A percentile compares a stretch with the other conserved stretches of the same genome.
phyloP scores from a whole-genome alignment of 2,888 invertebrate species.

The Hoplodrina blanda region DNA sequence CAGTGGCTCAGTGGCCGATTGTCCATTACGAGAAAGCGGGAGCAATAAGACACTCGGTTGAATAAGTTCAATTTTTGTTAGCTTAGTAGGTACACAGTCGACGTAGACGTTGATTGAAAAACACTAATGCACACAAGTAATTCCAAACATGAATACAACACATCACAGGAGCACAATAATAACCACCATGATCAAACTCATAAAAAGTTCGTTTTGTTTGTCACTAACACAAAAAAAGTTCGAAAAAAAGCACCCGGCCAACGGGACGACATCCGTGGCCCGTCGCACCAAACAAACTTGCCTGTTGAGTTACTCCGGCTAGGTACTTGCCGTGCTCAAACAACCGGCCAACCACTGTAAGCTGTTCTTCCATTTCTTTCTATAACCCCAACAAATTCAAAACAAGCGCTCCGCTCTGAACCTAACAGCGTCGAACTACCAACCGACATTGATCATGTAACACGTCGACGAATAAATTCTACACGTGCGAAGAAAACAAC shows the following conservation, averaged over 20 bases:
- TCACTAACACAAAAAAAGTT: constrained; percentile 77
- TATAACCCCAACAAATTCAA: constrained; percentile 77
- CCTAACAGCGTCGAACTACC: constrained; percentile 55
- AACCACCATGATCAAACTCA: constrained; percentile 78
- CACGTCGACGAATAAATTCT: constrained; percentile 72
- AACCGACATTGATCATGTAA: constrained; percentile 71
- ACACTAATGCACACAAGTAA: constrained; percentile 67
- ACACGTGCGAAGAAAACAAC: constrained; percentile 71
- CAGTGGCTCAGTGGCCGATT: constrained; percentile 52
- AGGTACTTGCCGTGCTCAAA: constrained; percentile 58
- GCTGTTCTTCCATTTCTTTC: constrained; percentile 75
- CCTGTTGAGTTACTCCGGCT: constrained; percentile 60
- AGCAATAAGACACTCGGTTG: constrained; percentile 73
- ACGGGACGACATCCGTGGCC: constrained; percentile 81
- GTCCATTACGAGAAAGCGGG: constrained; percentile 73
- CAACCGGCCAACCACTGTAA: constrained; percentile 67
- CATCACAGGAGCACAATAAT: constrained; percentile 72
- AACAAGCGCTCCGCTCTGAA: constrained; percentile 59
- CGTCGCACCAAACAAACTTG: constrained; percentile 85
- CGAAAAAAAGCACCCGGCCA: constrained; percentile 78
- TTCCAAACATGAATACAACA: constrained; percentile 73
- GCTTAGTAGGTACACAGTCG: constrained; percentile 63
- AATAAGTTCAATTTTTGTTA: constrained; percentile 78
- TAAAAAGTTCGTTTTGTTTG: constrained; percentile 77
- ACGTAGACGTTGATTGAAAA: constrained; percentile 65